phyloP scores from a whole-genome alignment of 2,888 invertebrate species.

The Sesamia inferens region DNA sequence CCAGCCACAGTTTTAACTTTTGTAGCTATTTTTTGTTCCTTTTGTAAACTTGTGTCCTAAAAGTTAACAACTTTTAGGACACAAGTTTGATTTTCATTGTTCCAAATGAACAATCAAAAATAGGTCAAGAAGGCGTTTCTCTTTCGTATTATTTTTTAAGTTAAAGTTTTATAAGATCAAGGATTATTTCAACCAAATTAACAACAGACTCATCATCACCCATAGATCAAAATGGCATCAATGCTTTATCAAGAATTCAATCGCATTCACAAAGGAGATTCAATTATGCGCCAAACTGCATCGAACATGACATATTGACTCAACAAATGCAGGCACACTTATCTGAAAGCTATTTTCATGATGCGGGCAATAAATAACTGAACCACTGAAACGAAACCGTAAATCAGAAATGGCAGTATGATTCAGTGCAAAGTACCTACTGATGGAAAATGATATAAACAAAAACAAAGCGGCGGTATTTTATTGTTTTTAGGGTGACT shows the following conservation, averaged over 20 bases:
- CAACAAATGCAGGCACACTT: slow-evolving; percentile 68
- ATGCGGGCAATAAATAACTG: slow-evolving; percentile 52
- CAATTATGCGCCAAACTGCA: slow-evolving; percentile 46
- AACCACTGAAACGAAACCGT: slow-evolving; percentile 46
- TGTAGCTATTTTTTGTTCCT: too few relatives aligned
- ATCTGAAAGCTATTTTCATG: slow-evolving; percentile 70
- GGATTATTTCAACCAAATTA: neutral
- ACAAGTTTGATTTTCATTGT: too few relatives aligned
- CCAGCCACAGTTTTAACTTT: too few relatives aligned
- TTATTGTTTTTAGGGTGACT: slow-evolving; percentile 45
- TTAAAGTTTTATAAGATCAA: too few relatives aligned
- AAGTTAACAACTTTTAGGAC: too few relatives aligned
- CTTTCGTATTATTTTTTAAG: too few relatives aligned
- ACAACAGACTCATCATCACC: neutral
- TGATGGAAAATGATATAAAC: slow-evolving; percentile 49
- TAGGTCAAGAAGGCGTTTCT: too few relatives aligned
- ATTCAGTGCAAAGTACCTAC: slow-evolving; percentile 49
- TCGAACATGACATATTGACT: slow-evolving; percentile 62
- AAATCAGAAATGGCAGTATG: slow-evolving; percentile 61
- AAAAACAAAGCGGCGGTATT: slow-evolving; percentile 59
- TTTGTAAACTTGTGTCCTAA: too few relatives aligned
- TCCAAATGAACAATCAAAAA: too few relatives aligned
- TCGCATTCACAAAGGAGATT: slow-evolving; percentile 43
- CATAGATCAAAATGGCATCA: slow-evolving; percentile 5
- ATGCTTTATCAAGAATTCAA: slow-evolving; percentile 5